These are phyloP conservation scores for Sarcophilus harrisii DNA, from an alignment of 2,797 vertebrate species.

Conservation along the genomic window DNA sequence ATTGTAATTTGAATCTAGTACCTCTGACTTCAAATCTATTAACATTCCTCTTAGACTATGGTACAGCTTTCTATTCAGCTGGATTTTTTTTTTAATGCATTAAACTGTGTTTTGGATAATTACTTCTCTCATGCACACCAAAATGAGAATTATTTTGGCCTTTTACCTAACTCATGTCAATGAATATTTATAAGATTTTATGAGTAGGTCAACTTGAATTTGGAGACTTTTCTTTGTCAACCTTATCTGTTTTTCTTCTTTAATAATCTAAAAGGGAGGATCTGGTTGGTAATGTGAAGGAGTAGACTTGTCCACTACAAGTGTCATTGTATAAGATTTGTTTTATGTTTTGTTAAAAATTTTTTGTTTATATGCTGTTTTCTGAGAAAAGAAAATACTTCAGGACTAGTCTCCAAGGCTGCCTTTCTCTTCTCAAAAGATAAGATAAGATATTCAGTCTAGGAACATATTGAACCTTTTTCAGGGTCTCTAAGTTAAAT, in stretches of 20 bases:
- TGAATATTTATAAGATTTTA: background rate
- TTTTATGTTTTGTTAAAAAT: conserved; percentile 3
- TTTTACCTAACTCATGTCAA: background rate
- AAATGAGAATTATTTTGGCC: background rate
- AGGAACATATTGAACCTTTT: background rate
- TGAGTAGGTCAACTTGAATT: background rate
- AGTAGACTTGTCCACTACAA: background rate
- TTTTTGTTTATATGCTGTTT: conserved; percentile 12
- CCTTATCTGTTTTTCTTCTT: background rate
- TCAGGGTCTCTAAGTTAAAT: background rate
- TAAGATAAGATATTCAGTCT: conserved; percentile 4
- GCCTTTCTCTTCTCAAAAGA: background rate
- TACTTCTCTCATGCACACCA: background rate
- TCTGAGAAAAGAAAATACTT: conserved; percentile 20
- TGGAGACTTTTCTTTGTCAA: background rate
- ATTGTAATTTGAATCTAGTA: background rate
- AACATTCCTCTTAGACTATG: background rate
- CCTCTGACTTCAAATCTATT: background rate
- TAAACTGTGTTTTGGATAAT: background rate
- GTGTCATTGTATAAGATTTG: background rate
- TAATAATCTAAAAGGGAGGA: background rate
- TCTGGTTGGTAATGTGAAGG: background rate
- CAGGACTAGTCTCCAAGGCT: background rate
- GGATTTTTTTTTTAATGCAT: background rate
- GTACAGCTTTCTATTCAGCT: background rate